These are phyloP conservation scores for Mus spretus DNA, from an alignment of 2,797 vertebrate species.

Conservation along the genomic window DNA sequence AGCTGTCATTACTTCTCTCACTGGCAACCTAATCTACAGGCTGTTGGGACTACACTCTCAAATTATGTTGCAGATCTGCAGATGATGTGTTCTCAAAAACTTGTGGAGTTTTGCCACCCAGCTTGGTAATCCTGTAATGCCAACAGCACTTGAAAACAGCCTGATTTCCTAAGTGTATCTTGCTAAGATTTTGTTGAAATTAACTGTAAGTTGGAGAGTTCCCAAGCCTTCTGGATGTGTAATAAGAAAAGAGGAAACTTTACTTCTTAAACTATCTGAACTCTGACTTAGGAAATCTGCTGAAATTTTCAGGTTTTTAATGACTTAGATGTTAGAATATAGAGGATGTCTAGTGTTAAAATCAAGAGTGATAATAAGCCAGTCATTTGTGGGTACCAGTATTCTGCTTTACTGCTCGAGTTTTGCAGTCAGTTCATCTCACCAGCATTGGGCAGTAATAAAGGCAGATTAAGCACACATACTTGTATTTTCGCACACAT, in stretches of 20 bases:
- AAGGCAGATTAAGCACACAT: background rate
- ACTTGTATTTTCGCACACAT: no score
- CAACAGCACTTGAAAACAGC: background rate
- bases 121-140: background rate
- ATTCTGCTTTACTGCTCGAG: background rate
- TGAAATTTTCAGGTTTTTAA: background rate
- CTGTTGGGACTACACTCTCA: background rate
- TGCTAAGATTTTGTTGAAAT: background rate
- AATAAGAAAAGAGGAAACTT: conserved; percentile 4
- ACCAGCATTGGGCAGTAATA: background rate
- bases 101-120: background rate
- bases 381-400: background rate
- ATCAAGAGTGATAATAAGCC: background rate
- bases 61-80: background rate
- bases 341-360: background rate
- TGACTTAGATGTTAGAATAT: background rate
- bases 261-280: conserved; percentile 11
- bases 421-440: background rate
- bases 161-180: background rate
- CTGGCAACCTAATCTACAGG: background rate
- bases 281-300: background rate
- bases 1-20: background rate
- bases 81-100: background rate
- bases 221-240: background rate
- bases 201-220: background rate